Evolutionary conservation across 2,113 vertebrate species (phyloP).

Genomic region (Empidonax alnorum): DNA sequence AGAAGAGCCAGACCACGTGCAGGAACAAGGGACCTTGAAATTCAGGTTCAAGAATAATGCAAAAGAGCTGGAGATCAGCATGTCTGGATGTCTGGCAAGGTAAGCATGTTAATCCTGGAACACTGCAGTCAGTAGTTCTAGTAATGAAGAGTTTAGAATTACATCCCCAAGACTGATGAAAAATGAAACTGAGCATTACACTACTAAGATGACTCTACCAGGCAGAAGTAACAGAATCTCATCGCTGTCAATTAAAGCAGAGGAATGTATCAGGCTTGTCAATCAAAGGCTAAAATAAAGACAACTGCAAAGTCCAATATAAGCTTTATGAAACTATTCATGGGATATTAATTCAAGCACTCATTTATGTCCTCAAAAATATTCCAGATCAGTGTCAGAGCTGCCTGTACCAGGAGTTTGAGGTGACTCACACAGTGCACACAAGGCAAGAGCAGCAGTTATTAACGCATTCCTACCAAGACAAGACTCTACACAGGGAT

Average conservation of each 20-base stretch:
- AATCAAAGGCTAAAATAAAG: constrained; percentile 48
- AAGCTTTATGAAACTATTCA: constrained; percentile 44
- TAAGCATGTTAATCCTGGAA: constrained; percentile 18
- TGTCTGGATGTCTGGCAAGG: neutral
- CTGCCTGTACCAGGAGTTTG: constrained; percentile 23
- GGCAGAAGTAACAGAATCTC: constrained; percentile 55
- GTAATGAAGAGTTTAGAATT: constrained; percentile 43
- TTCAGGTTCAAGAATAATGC: constrained; percentile 35
- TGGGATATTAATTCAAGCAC: constrained; percentile 44
- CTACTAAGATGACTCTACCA: constrained; percentile 31
- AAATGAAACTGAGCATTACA: constrained; percentile 25
- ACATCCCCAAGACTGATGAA: constrained; percentile 59
- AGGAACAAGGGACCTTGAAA: constrained; percentile 26
- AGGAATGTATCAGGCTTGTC: constrained; percentile 41
- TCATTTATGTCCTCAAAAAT: constrained; percentile 51
- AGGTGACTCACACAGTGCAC: neutral
- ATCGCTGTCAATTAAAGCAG: constrained; percentile 56
- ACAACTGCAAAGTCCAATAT: constrained; percentile 41
- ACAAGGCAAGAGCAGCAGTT: constrained; percentile 19
- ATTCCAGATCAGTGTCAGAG: neutral
- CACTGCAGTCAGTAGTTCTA: neutral
- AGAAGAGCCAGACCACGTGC: constrained; percentile 55
- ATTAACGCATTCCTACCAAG: constrained; percentile 2
- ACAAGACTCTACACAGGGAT: constrained; percentile 53
- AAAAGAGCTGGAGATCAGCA: constrained; percentile 48